Percentiles rank a stretch among this genome's conserved stretches.
phyloP scores from a whole-genome alignment of 2,888 invertebrate genomes.

The Lycia hirtaria region DNA sequence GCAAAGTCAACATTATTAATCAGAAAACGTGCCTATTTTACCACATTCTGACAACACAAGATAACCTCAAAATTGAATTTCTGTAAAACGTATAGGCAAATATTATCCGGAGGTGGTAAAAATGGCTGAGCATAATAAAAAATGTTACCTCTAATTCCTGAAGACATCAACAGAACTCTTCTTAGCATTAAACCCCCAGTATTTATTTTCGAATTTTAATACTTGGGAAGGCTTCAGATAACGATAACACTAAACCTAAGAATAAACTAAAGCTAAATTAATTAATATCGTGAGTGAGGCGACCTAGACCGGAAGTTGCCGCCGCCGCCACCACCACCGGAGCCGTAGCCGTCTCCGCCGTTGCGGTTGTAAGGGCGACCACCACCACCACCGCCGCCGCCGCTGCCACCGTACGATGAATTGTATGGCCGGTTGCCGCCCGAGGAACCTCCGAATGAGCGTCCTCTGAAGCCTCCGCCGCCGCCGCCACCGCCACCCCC shows the following conservation, averaged over 20 bases:
- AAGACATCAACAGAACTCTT: conserved; percentile 72
- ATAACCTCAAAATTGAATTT: conserved; percentile 17
- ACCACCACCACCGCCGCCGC: conserved; percentile 70
- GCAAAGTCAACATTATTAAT: not conserved
- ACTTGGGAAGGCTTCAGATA: conserved; percentile 84
- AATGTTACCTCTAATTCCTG: conserved; percentile 74
- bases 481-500: conserved; percentile 80
- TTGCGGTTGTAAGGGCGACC: conserved; percentile 72
- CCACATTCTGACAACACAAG: conserved; percentile 21
- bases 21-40: conserved; percentile 29
- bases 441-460: conserved; percentile 75
- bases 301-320: conserved; percentile 84
- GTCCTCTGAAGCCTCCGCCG: conserved; percentile 63
- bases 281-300: conserved; percentile 78
- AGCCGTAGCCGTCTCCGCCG: conserved; percentile 76
- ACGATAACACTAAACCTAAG: conserved; percentile 84
- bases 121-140: conserved; percentile 31
- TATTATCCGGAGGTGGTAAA: conserved; percentile 17
- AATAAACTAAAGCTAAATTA: conserved; percentile 71
- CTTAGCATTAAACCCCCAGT: conserved; percentile 81
- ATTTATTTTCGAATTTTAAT: conserved; percentile 80
- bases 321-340: conserved; percentile 74
- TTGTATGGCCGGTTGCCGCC: conserved; percentile 86
- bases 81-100: not conserved
- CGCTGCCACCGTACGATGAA: conserved; percentile 83